These are phyloP conservation scores for Urocitellus parryii DNA, from an alignment of 2,113 vertebrate species.

Conservation along the genomic window DNA sequence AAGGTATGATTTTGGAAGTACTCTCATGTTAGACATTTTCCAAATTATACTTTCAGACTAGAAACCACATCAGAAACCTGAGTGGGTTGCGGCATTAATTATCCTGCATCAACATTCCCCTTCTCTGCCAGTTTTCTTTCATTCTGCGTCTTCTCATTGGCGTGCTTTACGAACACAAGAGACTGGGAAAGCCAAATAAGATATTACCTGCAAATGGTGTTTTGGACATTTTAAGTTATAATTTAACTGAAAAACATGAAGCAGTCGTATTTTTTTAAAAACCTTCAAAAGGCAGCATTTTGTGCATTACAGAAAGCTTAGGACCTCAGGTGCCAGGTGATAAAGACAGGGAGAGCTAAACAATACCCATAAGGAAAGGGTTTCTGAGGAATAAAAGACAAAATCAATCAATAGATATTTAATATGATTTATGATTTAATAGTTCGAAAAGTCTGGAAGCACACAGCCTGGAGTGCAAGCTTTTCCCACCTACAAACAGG, in stretches of 20 bases:
- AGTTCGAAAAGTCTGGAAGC: neutral
- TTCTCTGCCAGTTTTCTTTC: neutral
- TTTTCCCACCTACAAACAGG: neutral
- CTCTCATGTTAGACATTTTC: conserved; percentile 59
- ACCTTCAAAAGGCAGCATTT: neutral
- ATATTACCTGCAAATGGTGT: neutral
- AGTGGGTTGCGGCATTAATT: conserved; percentile 36
- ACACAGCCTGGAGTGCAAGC: neutral
- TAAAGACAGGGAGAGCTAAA: neutral
- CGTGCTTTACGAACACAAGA: neutral
- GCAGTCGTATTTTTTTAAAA: neutral
- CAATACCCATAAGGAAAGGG: neutral
- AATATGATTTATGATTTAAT: neutral
- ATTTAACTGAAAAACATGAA: conserved; percentile 24
- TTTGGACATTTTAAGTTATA: conserved; percentile 35
- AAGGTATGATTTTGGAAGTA: conserved; percentile 72
- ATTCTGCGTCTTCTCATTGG: neutral
- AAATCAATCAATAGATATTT: conserved; percentile 5
- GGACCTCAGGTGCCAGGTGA: neutral
- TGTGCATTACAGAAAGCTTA: neutral
- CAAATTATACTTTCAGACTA: conserved; percentile 64
- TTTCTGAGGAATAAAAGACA: conserved; percentile 28
- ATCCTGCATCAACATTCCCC: neutral
- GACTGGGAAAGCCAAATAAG: neutral
- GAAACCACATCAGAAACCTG: conserved; percentile 67